Conservation (phyloP, 2,113 vertebrate species). For the Embiotoca jacksoni region DNA sequence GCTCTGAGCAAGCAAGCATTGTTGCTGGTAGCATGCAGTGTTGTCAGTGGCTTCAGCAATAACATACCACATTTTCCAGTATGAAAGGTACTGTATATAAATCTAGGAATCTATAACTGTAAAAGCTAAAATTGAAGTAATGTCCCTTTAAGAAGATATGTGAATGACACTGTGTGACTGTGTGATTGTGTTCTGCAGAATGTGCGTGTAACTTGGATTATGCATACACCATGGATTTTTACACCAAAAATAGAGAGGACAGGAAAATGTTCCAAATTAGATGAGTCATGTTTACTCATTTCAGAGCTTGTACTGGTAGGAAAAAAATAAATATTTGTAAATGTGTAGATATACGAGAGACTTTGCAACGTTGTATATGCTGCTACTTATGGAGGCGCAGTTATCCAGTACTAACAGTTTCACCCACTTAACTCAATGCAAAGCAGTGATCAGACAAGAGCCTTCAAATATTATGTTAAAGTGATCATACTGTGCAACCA, state of each 20-base stretch:
- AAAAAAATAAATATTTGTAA: conserved; percentile 20
- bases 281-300: conserved; percentile 37
- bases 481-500: too few relatives aligned
- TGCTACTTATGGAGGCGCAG: too few relatives aligned
- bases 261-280: conserved; percentile 13
- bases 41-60: not conserved
- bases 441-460: too few relatives aligned
- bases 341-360: not conserved
- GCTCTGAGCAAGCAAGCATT: not conserved
- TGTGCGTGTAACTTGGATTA: conserved; percentile 25
- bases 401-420: not conserved
- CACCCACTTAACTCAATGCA: not conserved
- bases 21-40: not conserved
- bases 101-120: not conserved
- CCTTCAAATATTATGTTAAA: too few relatives aligned
- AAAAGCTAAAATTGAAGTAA: not conserved
- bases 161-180: conserved; percentile 24
- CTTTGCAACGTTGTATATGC: too few relatives aligned
- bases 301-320: not conserved
- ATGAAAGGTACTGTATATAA: too few relatives aligned
- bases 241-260: conserved; percentile 35
- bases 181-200: conserved; percentile 19
- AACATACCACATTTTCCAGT: too few relatives aligned
- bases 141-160: conserved; percentile 24
- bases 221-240: conserved; percentile 1